Conservation (phyloP, 2,113 vertebrate genomes). For the Cyprinodon tularosa region DNA sequence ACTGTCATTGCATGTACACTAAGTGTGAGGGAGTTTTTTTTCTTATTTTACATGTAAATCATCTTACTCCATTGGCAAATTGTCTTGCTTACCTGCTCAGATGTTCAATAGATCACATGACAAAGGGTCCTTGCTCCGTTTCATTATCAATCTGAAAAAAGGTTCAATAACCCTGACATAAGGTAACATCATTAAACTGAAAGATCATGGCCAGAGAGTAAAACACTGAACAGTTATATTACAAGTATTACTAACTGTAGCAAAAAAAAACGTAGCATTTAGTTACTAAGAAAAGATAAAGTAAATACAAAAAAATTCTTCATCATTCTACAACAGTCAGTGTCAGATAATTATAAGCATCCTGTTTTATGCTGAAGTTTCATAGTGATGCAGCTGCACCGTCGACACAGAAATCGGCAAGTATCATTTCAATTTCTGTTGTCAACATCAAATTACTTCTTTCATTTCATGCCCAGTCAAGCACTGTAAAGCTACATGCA, state of each 20-base stretch:
- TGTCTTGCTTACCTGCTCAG: no score
- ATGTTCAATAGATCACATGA: no score
- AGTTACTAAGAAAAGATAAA: neutral
- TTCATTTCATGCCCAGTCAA: slow-evolving; percentile 99
- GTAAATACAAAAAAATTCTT: neutral
- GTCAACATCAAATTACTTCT: slow-evolving; percentile 99
- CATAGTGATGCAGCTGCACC: slow-evolving; percentile 60
- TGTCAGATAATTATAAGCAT: neutral
- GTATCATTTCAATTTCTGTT: slow-evolving; percentile 98
- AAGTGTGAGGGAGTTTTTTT: no score
- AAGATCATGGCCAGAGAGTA: neutral
- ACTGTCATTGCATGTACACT: no score
- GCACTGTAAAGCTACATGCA: slow-evolving; percentile 93
- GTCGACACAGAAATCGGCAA: slow-evolving; percentile 82
- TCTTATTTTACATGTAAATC: no score
- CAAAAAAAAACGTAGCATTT: neutral
- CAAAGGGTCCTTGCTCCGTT: no score
- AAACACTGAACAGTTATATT: neutral
- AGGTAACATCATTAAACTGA: neutral
- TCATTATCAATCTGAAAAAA: no score
- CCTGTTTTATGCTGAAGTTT: slow-evolving; percentile 5
- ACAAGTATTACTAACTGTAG: no score
- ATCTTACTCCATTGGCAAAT: no score
- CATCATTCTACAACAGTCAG: no score
- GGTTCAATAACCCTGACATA: no score